phyloP scores from a whole-genome alignment of 2,113 vertebrate genomes.

The Rhinichthys klamathensis region DNA sequence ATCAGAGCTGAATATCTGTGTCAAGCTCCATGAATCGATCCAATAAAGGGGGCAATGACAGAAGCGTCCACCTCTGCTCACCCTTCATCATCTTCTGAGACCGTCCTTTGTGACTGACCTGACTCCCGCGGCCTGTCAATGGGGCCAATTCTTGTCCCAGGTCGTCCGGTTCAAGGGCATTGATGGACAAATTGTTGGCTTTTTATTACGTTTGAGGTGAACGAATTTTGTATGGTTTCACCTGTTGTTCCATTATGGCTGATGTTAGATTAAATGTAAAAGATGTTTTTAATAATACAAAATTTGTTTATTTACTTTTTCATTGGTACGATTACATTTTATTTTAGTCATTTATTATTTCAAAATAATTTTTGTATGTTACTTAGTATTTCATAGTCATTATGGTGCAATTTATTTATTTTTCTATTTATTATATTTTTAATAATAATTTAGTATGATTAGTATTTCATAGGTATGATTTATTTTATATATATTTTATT shows the following conservation, averaged over 20 bases:
- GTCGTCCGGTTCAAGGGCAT: neutral
- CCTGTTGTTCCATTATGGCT: neutral
- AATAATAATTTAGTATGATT: too few species aligned
- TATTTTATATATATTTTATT: neutral
- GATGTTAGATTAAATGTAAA: neutral
- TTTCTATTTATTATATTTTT: too few species aligned
- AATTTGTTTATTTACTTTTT: neutral
- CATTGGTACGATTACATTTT: neutral
- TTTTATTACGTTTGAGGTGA: constrained; percentile 44
- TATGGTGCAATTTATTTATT: too few species aligned
- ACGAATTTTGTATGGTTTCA: neutral
- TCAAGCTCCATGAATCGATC: constrained; percentile 20
- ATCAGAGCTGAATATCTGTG: neutral
- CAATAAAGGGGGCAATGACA: constrained; percentile 34
- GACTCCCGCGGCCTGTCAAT: neutral
- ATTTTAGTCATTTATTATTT: too few species aligned
- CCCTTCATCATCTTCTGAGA: neutral
- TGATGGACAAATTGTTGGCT: constrained; percentile 49
- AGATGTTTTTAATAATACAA: neutral
- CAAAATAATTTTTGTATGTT: too few species aligned
- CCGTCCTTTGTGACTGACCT: constrained; percentile 17
- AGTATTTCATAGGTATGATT: neutral
- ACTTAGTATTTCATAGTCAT: too few species aligned
- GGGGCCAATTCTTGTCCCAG: constrained; percentile 22
- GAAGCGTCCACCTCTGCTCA: neutral